Evolutionary conservation across 2,113 vertebrate genomes (phyloP).

Genomic region (Smithornis capensis): DNA sequence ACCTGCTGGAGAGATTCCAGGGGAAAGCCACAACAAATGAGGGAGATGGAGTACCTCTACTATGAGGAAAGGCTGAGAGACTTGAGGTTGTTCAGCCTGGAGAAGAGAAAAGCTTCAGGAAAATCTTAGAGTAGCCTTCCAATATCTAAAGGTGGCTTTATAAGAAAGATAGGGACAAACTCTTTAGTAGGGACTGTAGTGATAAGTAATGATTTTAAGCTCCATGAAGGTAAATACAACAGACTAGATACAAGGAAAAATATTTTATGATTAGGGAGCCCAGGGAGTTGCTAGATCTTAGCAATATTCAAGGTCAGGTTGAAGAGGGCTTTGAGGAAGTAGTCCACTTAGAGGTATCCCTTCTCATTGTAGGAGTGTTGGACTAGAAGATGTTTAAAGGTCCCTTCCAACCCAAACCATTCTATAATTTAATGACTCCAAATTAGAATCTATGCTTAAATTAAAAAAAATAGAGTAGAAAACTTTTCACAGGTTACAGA

Average conservation of each 20-base stretch:
- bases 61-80: background rate
- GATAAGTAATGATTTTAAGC: background rate
- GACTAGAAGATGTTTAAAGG: background rate
- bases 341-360: background rate
- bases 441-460: background rate
- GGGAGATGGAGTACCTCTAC: background rate
- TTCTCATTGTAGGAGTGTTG: fast-evolving
- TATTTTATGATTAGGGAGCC: fast-evolving
- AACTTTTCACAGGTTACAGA: background rate
- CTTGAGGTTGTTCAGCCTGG: background rate
- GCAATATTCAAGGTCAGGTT: background rate
- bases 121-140: background rate
- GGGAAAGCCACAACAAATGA: background rate
- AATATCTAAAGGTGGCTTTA: background rate
- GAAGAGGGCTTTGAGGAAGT: fast-evolving
- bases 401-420: background rate
- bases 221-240: background rate
- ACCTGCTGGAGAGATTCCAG: background rate
- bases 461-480: background rate
- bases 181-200: background rate
- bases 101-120: background rate
- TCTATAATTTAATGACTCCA: fast-evolving
- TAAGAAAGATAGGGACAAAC: background rate
- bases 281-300: background rate
- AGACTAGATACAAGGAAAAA: background rate